These are phyloP conservation scores for Crambe crambe DNA, from an alignment of 37 sponge, comb jelly and placozoan genomes.

Conservation along the genomic window DNA sequence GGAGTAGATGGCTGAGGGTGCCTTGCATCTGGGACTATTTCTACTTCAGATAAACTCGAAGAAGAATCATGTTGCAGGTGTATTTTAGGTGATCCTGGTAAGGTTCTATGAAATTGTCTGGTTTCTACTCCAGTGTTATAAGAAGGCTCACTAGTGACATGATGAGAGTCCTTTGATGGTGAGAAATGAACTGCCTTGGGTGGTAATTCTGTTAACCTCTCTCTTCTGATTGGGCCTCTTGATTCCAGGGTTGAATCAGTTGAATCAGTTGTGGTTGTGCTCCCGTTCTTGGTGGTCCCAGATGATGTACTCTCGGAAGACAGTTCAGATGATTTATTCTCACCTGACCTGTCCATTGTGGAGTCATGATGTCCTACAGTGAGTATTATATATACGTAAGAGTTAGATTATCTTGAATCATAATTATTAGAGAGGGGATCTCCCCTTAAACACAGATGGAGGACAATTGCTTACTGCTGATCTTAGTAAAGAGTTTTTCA, in stretches of 20 bases:
- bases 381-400: too few relatives aligned
- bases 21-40: not conserved
- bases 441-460: too few relatives aligned
- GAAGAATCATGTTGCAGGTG: too few relatives aligned
- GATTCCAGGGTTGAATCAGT: not conserved
- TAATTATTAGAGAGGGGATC: too few relatives aligned
- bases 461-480: not conserved
- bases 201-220: not conserved
- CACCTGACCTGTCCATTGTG: too few relatives aligned
- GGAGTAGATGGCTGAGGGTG: not conserved
- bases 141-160: not conserved
- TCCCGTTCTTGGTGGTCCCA: too few relatives aligned
- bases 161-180: not conserved
- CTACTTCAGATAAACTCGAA: not conserved
- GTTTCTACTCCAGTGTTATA: not conserved
- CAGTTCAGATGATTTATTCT: too few relatives aligned
- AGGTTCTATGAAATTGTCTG: too few relatives aligned
- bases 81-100: too few relatives aligned
- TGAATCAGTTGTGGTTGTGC: not conserved
- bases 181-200: not conserved
- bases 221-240: not conserved
- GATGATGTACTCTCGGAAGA: too few relatives aligned
- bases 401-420: too few relatives aligned
- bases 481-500: conserved; percentile 53
- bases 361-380: too few relatives aligned